Evolutionary conservation across 2,888 invertebrate species (phyloP).

Genomic region (Aphelenchoides bicaudatus): DNA sequence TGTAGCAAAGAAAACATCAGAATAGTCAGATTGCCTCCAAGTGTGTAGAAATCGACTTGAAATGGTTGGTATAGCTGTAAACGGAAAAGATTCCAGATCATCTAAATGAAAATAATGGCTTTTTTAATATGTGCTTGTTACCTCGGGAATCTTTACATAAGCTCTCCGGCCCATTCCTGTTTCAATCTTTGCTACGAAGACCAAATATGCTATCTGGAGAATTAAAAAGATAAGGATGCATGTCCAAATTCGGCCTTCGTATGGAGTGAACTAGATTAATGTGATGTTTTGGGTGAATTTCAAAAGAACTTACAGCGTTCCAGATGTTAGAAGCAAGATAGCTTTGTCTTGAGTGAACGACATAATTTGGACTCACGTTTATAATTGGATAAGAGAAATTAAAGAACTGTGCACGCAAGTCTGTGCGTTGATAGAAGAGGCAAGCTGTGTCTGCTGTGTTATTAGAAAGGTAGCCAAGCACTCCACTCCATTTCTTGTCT

Average conservation of each 20-base stretch:
- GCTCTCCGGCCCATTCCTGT: constrained; percentile 19
- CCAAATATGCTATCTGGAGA: constrained; percentile 21
- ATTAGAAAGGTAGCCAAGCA: constrained; percentile 44
- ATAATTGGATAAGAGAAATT: constrained; percentile 44
- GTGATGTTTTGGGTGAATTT: too few species aligned
- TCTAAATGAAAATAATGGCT: constrained; percentile 10
- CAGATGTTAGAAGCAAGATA: constrained; percentile 35
- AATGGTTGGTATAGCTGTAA: constrained; percentile 32
- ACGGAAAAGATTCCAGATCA: constrained; percentile 30
- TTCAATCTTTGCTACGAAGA: constrained; percentile 24
- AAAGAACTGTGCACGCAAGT: constrained; percentile 36
- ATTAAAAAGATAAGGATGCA: constrained; percentile 30
- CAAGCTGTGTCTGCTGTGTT: constrained; percentile 42
- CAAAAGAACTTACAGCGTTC: too few species aligned
- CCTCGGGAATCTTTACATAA: constrained; percentile 12
- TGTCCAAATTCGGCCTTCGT: constrained; percentile 38
- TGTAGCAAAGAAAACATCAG: constrained; percentile 31
- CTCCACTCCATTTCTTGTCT: constrained; percentile 40
- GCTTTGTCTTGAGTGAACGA: constrained; percentile 25
- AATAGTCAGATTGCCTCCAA: constrained; percentile 24
- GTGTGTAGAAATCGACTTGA: constrained; percentile 27
- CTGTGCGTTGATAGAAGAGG: constrained; percentile 44
- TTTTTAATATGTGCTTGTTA: not conserved
- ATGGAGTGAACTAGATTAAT: too few species aligned
- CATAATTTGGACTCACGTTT: constrained; percentile 33